Evolutionary conservation across 2,113 vertebrate species (phyloP).

Genomic region (Oncorhynchus kisutch): DNA sequence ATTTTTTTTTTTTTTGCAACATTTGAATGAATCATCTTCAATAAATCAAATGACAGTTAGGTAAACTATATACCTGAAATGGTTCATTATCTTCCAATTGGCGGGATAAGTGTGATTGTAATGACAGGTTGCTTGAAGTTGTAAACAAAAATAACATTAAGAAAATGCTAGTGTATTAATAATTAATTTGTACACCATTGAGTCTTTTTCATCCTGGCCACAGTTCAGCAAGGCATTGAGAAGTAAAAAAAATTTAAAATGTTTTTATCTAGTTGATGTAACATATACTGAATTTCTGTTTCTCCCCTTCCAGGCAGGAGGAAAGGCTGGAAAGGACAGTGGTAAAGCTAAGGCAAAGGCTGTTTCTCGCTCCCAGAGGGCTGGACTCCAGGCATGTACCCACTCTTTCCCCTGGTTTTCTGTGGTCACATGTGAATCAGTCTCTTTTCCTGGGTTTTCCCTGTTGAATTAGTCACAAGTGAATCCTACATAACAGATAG

Average conservation of each 20-base stretch:
- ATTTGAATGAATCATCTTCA: no score
- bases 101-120: background rate
- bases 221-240: background rate
- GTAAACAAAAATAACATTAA: background rate
- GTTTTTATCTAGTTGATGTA: background rate
- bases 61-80: background rate
- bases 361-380: slow-evolving; percentile 85
- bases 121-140: background rate
- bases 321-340: slow-evolving; percentile 88
- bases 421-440: background rate
- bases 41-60: no score
- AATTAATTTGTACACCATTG: background rate
- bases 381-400: slow-evolving; percentile 82
- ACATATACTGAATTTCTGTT: background rate
- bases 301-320: slow-evolving; percentile 77
- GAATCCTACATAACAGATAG: background rate
- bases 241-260: background rate
- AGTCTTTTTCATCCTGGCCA: background rate
- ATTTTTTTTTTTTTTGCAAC: no score
- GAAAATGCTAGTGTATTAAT: background rate
- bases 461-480: background rate
- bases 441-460: no score
- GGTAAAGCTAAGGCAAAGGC: slow-evolving; percentile 89
- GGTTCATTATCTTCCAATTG: background rate
- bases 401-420: background rate